Evolutionary conservation across 2,888 invertebrate species (phyloP).

Genomic region (Punctoribates punctum): DNA sequence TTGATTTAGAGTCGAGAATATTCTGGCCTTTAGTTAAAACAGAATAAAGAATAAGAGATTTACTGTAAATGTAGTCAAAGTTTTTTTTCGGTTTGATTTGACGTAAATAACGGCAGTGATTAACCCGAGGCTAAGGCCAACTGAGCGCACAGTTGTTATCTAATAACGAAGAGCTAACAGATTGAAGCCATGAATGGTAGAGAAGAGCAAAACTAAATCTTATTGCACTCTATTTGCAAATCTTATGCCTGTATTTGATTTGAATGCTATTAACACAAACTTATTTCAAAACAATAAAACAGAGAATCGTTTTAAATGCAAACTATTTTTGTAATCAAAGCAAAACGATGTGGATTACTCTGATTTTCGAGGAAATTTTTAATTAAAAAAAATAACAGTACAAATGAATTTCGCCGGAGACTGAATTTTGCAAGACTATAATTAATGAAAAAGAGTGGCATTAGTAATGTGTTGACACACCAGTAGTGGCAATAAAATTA

Average conservation of each 20-base stretch:
- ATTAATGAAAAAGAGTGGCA: background rate
- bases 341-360: background rate
- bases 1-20: background rate
- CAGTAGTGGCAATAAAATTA: background rate
- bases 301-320: background rate
- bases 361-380: no score
- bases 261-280: no score
- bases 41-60: background rate
- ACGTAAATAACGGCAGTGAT: constrained; percentile 19
- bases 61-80: background rate
- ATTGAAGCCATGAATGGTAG: background rate
- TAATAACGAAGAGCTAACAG: background rate
- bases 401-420: no score
- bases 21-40: background rate
- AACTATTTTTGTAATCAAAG: background rate
- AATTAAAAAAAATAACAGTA: no score
- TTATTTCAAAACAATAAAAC: background rate
- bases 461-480: background rate
- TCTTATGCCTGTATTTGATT: background rate
- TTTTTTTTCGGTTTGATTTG: background rate
- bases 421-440: no score
- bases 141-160: background rate
- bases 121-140: constrained; percentile 20
- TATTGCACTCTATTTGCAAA: background rate
- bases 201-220: background rate